Conservation (phyloP, 2,888 invertebrate species). For the Caenorhabditis drosophilae region DNA sequence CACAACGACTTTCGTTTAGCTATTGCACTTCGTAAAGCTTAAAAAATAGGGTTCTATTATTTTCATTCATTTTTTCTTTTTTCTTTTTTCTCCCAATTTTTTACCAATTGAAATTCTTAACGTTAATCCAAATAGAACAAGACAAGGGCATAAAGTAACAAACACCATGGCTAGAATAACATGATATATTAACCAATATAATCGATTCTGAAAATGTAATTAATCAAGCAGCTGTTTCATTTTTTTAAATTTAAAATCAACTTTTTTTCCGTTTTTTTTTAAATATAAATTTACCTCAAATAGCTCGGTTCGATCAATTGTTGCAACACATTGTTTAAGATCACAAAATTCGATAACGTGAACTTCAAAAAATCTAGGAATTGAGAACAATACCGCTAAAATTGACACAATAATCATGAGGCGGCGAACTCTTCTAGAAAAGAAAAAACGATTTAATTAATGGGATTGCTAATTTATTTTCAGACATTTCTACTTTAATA, state of each 20-base stretch:
- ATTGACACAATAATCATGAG: conserved; percentile 62
- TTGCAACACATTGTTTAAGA: conserved; percentile 19
- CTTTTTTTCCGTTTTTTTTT: not conserved
- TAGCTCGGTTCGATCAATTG: conserved; percentile 46
- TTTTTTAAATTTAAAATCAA: no score
- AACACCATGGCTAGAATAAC: conserved; percentile 61
- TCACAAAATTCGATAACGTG: conserved; percentile 41
- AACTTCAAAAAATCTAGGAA: conserved; percentile 67
- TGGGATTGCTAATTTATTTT: no score
- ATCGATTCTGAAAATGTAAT: conserved; percentile 50
- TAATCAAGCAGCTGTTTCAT: no score
- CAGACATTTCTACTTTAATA: no score
- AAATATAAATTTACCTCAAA: conserved; percentile 36
- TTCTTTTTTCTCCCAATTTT: no score
- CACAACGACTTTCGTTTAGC: conserved; percentile 53
- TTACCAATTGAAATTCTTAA: conserved; percentile 46
- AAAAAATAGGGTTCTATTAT: conserved; percentile 1
- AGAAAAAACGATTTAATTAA: no score
- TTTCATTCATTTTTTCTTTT: not conserved
- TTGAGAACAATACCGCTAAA: conserved; percentile 62
- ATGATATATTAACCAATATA: conserved; percentile 66
- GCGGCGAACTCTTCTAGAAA: conserved; percentile 63
- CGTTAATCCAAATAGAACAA: conserved; percentile 63
- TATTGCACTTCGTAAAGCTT: conserved; percentile 42
- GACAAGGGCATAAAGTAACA: conserved; percentile 63